Conservation (phyloP, 2,113 vertebrate genomes). For the Carlito syrichta region DNA sequence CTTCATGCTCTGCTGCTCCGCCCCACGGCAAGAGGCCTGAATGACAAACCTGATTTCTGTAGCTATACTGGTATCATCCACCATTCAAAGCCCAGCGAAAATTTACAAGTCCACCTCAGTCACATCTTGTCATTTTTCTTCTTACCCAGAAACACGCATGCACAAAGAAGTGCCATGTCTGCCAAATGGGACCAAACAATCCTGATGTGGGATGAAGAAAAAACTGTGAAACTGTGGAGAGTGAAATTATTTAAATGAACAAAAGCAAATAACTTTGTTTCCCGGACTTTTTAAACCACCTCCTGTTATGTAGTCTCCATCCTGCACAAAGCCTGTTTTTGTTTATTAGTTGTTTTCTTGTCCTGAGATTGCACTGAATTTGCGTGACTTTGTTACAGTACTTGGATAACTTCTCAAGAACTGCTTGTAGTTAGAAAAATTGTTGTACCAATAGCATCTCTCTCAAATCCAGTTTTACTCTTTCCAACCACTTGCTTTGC, state of each 20-base stretch:
- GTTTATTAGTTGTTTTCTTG: conserved; percentile 25
- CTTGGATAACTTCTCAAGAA: conserved; percentile 39
- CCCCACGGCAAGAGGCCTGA: conserved; percentile 48
- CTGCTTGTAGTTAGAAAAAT: conserved; percentile 21
- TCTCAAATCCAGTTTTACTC: neutral
- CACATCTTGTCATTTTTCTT: conserved; percentile 43
- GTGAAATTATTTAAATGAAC: conserved; percentile 22
- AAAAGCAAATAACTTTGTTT: conserved; percentile 39
- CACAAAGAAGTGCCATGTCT: conserved; percentile 33
- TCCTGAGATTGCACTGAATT: conserved; percentile 22
- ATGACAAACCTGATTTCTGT: conserved; percentile 65
- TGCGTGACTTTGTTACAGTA: neutral
- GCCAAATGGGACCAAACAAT: conserved; percentile 30
- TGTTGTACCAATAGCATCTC: conserved; percentile 51
- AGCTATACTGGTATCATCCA: conserved; percentile 58
- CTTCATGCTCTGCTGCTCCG: conserved; percentile 60
- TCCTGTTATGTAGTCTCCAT: neutral
- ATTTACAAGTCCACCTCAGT: conserved; percentile 45
- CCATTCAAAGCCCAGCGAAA: conserved; percentile 66
- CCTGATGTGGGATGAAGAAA: conserved; percentile 11
- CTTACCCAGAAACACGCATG: conserved; percentile 53
- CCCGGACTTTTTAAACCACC: neutral
- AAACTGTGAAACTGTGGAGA: neutral
- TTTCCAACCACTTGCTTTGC: neutral
- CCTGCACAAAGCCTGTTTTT: neutral